phyloP scores from a whole-genome alignment of 2,888 invertebrate species.

The Drosophila vallismaia region DNA sequence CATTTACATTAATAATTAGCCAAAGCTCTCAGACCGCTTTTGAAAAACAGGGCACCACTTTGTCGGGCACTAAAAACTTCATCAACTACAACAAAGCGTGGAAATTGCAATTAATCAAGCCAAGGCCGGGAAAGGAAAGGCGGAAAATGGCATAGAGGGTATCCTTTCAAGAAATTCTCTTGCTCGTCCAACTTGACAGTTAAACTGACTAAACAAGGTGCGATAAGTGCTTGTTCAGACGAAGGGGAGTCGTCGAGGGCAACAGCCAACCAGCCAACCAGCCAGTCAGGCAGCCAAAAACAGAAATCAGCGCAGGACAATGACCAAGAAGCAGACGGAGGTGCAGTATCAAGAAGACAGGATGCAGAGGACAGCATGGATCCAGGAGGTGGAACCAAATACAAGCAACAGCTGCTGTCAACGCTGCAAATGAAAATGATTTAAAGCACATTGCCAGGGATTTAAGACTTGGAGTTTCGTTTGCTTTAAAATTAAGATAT shows the following conservation, averaged over 20 bases:
- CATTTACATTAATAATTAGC: constrained; percentile 81
- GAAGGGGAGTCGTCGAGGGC: neutral
- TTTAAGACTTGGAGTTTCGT: constrained; percentile 15
- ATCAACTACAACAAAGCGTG: constrained; percentile 48
- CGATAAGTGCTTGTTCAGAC: constrained; percentile 72
- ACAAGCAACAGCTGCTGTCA: constrained; percentile 65
- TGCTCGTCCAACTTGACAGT: constrained; percentile 65
- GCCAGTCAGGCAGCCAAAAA: constrained; percentile 51
- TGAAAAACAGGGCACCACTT: constrained; percentile 26
- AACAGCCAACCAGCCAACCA: constrained; percentile 33
- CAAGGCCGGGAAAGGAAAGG: neutral
- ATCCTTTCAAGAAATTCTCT: constrained; percentile 48
- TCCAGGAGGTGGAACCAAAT: constrained; percentile 13
- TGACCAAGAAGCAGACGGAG: constrained; percentile 59
- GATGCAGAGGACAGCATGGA: neutral
- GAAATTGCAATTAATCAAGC: constrained; percentile 76
- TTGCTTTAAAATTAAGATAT: too few relatives aligned
- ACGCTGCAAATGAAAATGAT: constrained; percentile 74
- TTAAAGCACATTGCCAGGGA: constrained; percentile 69
- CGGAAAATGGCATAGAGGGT: neutral
- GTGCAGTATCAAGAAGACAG: constrained; percentile 1
- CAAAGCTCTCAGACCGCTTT: constrained; percentile 15
- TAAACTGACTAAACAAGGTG: constrained; percentile 79
- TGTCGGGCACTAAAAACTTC: constrained; percentile 54
- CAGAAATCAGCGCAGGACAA: constrained; percentile 74